Evolutionary conservation across 92 coral and sea anemone species (phyloP).

Genomic region (Metridium senile): DNA sequence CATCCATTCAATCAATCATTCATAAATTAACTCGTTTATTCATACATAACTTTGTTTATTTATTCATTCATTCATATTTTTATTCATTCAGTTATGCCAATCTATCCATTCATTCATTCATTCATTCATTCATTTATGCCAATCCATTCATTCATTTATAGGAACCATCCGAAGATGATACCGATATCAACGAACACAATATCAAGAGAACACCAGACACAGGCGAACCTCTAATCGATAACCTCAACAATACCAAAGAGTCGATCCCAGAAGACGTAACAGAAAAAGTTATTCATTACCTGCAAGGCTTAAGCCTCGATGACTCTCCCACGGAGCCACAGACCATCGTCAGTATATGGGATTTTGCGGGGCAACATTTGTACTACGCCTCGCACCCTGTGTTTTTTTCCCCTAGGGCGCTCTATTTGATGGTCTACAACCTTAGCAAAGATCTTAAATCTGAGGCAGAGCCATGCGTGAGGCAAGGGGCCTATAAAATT

Average conservation of each 20-base stretch:
- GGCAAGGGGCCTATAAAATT: slow-evolving; percentile 77
- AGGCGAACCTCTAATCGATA: neutral
- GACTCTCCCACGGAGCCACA: slow-evolving; percentile 49
- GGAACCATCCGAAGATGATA: neutral
- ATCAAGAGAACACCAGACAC: neutral
- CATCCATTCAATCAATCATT: too few species aligned
- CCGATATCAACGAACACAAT: neutral
- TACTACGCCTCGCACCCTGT: slow-evolving; percentile 92
- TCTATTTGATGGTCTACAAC: slow-evolving; percentile 81
- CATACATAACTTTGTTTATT: too few species aligned
- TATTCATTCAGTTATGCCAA: too few species aligned
- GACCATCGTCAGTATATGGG: slow-evolving; percentile 79
- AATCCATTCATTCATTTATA: neutral
- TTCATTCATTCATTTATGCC: neutral
- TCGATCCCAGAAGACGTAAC: slow-evolving; percentile 71
- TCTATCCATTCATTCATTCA: neutral
- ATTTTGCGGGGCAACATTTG: slow-evolving; percentile 89
- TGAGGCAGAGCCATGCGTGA: slow-evolving; percentile 81
- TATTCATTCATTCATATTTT: too few species aligned
- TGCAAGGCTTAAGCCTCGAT: slow-evolving; percentile 42
- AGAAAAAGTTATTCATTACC: slow-evolving; percentile 56
- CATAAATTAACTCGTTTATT: too few species aligned
- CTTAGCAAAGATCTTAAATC: slow-evolving; percentile 73
- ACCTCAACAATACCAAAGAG: neutral
- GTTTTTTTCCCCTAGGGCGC: slow-evolving; percentile 75